Base-by-base conservation (phyloP, 2,797 vertebrate genomes). In the Anguilla anguilla region DNA sequence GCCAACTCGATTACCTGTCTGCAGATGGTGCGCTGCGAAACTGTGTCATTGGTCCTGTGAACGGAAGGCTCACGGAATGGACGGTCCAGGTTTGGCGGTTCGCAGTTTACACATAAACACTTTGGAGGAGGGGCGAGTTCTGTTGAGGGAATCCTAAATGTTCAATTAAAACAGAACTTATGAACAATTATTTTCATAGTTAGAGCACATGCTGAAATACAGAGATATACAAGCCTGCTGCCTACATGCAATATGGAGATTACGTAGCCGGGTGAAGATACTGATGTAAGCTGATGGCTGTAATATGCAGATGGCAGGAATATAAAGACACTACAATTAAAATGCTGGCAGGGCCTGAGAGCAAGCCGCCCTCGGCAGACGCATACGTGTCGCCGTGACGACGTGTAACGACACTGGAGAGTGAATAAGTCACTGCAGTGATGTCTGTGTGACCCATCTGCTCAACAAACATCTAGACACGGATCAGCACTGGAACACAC, bases 1-100 rank as follows among this genome's bases (percentile, higher is more conserved):
- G 87, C 87, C 87, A 88, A 88, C 83, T 88, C 87, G 88, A 88
- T 88, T 88, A 86, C 55, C 39, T 64, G 77, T 61, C 6, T 82
- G 51, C 87, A 88, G 84, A 88, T 88, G 87, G 87, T 83, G 77
- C 35, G 46, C n/a, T n/a, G 81, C 67, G 85, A 88, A 49, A 83
- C 19, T 10, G 84, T 3, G 43, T 51, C 43, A 61, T 28, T 46
- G 51, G 72, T 51, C 22, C 59, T 67, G 19, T 86, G 11, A 49
- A 83, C 53, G 3, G 57, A 35, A 35, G 57, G 84, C 74, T 88
- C 83, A 61, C 4, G 22, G 61, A 67, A 67, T 6, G 57, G 39
- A 67, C 53, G 77, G 39, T n/a, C 53, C 22, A 25, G 5, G 85
- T 82, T 43, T 81, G 61, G 55, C 72, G 64, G 17, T 55, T 81